Evolutionary conservation across 2,113 vertebrate genomes (phyloP).

Genomic region (Sminthopsis crassicaudata): DNA sequence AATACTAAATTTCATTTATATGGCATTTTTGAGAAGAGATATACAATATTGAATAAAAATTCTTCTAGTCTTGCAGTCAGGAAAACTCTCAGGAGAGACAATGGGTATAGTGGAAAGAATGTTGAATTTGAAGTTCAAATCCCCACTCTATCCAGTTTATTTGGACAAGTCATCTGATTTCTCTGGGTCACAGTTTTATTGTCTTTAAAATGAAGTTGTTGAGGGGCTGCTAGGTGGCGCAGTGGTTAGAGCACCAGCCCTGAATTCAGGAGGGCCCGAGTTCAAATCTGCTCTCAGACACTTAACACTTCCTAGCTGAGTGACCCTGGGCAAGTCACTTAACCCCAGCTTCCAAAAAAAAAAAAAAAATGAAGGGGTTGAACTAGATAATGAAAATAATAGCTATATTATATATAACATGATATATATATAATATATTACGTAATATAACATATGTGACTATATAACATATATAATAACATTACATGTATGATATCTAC

Average conservation of each 20-base stretch:
- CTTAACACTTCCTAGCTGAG: no score
- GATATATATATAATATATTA: no score
- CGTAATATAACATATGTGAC: no score
- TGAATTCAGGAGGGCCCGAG: no score
- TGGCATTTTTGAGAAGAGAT: background rate
- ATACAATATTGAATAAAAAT: background rate
- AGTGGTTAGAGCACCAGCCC: no score
- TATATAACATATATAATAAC: no score
- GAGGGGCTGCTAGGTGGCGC: no score
- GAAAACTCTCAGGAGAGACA: background rate
- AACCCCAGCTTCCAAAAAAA: no score
- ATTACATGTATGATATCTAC: no score
- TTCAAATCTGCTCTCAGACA: no score
- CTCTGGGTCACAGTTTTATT: background rate
- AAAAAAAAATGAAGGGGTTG: background rate
- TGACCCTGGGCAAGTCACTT: no score
- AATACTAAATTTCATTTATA: background rate
- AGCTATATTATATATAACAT: no score
- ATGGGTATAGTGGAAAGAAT: background rate
- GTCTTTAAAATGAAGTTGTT: background rate
- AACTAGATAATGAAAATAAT: background rate
- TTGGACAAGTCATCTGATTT: background rate
- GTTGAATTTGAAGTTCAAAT: background rate
- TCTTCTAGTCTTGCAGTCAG: background rate
- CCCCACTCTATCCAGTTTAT: background rate